Base-by-base conservation (phyloP, 2,113 vertebrate species). In the Vidua chalybeata region DNA sequence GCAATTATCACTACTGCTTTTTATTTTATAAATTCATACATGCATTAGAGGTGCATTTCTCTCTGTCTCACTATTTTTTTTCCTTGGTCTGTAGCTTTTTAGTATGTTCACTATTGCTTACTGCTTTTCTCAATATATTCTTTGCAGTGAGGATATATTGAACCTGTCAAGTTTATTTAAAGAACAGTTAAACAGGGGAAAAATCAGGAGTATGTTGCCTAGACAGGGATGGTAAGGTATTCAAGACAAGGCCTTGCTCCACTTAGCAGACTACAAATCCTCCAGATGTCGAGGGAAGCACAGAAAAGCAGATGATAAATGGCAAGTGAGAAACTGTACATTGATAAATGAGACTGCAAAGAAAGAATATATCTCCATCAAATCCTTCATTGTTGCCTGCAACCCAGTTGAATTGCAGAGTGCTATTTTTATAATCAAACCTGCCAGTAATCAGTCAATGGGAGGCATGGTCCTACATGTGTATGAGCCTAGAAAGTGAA, bases 91-190 rank as follows among this genome's bases (percentile, higher is more conserved):
- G 58, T 49, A 94, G 62, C 35, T 87, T 87, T 94, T 94, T 66
- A 51, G 81, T 90, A 96, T 88, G 73, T 86, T 93, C 66, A 68
- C 79, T 92, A 28, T 90, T 89, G 80, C 93, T 90, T 93, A 82
- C 4, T 8, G 72, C 91, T 92, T 49, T 35, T 71, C 78, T 89
- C 92, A 93, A 94, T 61, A 89, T 59, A 94, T 93, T 88, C 58
- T 93, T 95, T 59, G 73, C 74, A 75, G 89, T 1, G 3, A 94
- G 95, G 69, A 93, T 96, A 81, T 96, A 96, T 95, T 96, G 97
- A 94, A 95, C 59, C 73, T 96, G 96, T 96, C 97, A 97, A 92
- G 86, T 97, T 97, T 97, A 91, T 96, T 97, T 97, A 97, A 97
- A 96, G 90, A 94, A 91, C 96, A 97, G 95, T 94, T 94, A 94